Conservation (phyloP, 2,888 invertebrate species). For the Sylvicola fuscatus region DNA sequence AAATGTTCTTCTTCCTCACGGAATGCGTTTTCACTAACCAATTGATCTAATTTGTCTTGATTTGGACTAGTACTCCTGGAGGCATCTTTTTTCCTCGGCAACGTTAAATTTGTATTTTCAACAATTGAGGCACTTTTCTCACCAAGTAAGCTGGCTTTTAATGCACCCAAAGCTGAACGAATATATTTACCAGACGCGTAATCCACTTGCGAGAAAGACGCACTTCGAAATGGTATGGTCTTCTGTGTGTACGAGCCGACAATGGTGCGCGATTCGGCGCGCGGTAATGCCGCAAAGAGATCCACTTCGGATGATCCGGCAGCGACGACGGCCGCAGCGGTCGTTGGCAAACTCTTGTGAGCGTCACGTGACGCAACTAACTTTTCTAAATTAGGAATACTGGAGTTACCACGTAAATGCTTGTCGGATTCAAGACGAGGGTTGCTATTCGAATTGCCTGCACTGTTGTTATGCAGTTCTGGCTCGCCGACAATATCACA, state of each 20-base stretch:
- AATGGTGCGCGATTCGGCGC: conserved; percentile 36
- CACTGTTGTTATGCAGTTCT: background rate
- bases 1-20: background rate
- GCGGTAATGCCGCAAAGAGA: conserved; percentile 21
- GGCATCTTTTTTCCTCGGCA: conserved; percentile 20
- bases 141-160: conserved; percentile 17
- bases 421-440: too few relatives aligned
- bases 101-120: conserved; percentile 18
- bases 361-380: too few relatives aligned
- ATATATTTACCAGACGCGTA: conserved; percentile 40
- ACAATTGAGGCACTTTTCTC: conserved; percentile 17
- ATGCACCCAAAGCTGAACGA: conserved; percentile 21
- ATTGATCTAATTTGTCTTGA: background rate
- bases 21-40: background rate
- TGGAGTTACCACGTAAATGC: too few relatives aligned
- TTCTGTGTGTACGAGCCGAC: conserved; percentile 40
- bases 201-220: conserved; percentile 75
- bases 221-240: conserved; percentile 57
- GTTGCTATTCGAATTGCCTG: conserved; percentile 7
- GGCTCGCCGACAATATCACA: background rate
- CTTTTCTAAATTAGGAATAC: too few relatives aligned
- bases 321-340: too few relatives aligned
- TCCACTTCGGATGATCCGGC: too few relatives aligned
- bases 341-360: too few relatives aligned
- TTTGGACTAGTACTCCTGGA: conserved; percentile 6